Conservation (phyloP, 2,113 vertebrate genomes). For the Myocastor coypus region DNA sequence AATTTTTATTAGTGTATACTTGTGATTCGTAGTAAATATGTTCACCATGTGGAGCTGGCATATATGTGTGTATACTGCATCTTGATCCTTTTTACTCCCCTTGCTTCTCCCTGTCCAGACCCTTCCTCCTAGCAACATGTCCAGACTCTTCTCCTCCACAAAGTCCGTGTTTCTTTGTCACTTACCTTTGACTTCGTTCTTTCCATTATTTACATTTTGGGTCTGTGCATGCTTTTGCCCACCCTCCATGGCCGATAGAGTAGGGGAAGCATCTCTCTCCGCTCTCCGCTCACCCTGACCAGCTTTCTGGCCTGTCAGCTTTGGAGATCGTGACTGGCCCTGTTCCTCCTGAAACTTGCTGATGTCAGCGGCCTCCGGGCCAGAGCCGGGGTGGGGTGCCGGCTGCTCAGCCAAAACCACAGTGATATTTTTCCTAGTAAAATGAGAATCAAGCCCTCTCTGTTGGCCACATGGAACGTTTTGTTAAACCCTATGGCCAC, state of each 20-base stretch:
- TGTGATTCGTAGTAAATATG: neutral
- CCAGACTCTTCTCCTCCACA: neutral
- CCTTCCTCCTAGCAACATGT: too few species aligned
- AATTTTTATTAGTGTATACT: neutral
- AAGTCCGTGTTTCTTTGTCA: neutral
- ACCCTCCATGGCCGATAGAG: neutral
- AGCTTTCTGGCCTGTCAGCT: neutral
- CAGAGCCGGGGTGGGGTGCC: neutral
- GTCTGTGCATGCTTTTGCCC: accelerated
- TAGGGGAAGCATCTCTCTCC: accelerated
- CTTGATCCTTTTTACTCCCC: neutral
- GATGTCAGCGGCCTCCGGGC: neutral
- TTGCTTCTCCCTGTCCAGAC: neutral
- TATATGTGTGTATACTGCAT: neutral
- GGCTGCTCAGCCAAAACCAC: slow-evolving; percentile 60
- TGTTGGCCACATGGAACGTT: neutral
- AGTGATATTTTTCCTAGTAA: slow-evolving; percentile 31
- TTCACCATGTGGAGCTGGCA: neutral
- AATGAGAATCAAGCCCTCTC: slow-evolving; percentile 34
- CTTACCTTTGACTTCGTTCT: neutral
- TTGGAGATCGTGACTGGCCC: slow-evolving; percentile 22
- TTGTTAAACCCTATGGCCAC: slow-evolving; percentile 26
- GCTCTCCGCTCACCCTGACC: neutral
- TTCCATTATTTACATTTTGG: neutral
- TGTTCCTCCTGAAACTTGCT: slow-evolving; percentile 51